phyloP scores from a whole-genome alignment of 1,140 invertebrate species.

The Pararge aegeria region DNA sequence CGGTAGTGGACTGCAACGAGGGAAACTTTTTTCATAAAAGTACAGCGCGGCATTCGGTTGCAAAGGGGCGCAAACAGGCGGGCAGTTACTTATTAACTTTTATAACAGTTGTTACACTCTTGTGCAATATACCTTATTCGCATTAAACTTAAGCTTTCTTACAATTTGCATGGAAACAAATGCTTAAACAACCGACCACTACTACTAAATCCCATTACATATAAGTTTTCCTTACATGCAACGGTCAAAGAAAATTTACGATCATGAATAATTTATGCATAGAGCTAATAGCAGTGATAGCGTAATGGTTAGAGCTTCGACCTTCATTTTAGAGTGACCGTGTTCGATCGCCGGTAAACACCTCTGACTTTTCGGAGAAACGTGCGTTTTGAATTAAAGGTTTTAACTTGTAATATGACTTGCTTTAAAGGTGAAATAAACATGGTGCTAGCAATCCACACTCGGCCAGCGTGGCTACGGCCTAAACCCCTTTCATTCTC shows the following conservation, averaged over 20 bases:
- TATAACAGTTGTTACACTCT: constrained; percentile 48
- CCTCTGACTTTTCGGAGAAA: too few relatives aligned
- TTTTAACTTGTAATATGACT: too few relatives aligned
- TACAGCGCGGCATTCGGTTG: constrained; percentile 53
- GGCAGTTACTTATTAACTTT: constrained; percentile 74
- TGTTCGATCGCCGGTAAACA: too few relatives aligned
- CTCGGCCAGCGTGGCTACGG: too few relatives aligned
- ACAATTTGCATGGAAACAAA: constrained; percentile 6
- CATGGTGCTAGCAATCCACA: too few relatives aligned
- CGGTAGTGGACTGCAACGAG: constrained; percentile 47
- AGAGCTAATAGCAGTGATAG: too few relatives aligned
- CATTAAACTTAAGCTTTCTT: neutral
- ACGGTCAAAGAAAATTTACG: neutral
- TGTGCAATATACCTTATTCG: constrained; percentile 22
- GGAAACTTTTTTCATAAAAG: constrained; percentile 69
- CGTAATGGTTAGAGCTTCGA: too few relatives aligned
- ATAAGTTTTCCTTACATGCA: neutral
- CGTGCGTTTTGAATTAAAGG: too few relatives aligned
- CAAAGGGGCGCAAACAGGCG: constrained; percentile 58
- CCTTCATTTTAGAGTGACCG: too few relatives aligned
- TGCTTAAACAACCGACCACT: neutral
- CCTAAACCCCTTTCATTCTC: too few relatives aligned
- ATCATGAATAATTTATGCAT: neutral
- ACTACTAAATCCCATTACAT: neutral
- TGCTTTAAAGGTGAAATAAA: too few relatives aligned